Evolutionary conservation across 2,113 vertebrate genomes (phyloP).

Genomic region (Aramus guarauna): DNA sequence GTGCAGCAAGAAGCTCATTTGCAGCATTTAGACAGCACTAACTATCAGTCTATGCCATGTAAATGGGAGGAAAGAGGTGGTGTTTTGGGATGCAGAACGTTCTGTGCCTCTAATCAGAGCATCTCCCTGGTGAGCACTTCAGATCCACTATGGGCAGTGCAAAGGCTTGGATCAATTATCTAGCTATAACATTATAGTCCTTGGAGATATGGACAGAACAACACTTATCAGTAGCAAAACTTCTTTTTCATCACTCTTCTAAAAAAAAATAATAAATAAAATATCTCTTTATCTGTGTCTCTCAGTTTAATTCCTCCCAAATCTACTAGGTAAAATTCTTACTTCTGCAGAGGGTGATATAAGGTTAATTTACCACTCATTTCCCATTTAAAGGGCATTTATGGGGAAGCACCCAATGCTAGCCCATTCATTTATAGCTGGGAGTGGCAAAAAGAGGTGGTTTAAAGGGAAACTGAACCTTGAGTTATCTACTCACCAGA

Average conservation of each 20-base stretch:
- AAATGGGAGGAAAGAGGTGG: conserved; percentile 43
- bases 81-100: neutral
- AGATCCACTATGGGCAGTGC: neutral
- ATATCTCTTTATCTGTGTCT: neutral
- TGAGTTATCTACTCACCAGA: neutral
- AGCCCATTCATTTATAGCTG: neutral
- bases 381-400: neutral
- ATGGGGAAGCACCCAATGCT: neutral
- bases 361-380: neutral
- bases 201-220: neutral
- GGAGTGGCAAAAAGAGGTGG: neutral
- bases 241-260: neutral
- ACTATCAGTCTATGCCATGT: conserved; percentile 55
- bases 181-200: conserved; percentile 17
- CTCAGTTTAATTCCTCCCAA: neutral
- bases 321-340: neutral
- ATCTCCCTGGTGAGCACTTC: conserved; percentile 41
- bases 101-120: conserved; percentile 9
- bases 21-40: conserved; percentile 30
- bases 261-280: neutral
- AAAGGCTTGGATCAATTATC: conserved; percentile 40
- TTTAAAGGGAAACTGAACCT: neutral
- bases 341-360: neutral
- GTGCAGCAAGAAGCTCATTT: conserved; percentile 50
- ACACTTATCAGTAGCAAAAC: neutral